These are phyloP conservation scores for Athalia circularis DNA, from an alignment of 2,888 invertebrate species.

Conservation along the genomic window DNA sequence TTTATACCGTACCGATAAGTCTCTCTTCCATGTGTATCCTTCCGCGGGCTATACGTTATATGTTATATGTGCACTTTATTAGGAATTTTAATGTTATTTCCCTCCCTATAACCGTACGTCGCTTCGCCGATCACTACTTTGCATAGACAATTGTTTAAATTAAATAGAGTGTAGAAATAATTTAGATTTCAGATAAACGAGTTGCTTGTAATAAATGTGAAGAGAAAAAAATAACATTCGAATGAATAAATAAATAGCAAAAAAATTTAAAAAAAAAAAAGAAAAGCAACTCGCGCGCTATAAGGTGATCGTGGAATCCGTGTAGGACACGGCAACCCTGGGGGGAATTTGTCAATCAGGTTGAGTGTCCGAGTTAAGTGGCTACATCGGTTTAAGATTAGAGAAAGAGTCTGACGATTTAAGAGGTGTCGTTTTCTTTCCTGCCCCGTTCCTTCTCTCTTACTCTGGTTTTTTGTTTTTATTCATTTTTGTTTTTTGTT, in stretches of 20 bases:
- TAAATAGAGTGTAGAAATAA: background rate
- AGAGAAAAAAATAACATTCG: too few relatives aligned
- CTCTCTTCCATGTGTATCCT: too few relatives aligned
- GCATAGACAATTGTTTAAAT: background rate
- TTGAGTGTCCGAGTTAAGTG: constrained; percentile 65
- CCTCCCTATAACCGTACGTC: background rate
- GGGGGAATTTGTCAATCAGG: constrained; percentile 62
- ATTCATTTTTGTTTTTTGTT: too few relatives aligned
- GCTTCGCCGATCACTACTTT: background rate
- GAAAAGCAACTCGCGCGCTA: too few relatives aligned
- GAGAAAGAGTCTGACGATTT: constrained; percentile 53
- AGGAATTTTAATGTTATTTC: background rate
- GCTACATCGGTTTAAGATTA: constrained; percentile 67
- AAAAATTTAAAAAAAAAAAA: too few relatives aligned
- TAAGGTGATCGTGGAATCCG: too few relatives aligned
- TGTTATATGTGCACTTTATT: too few relatives aligned
- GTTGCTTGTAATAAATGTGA: too few relatives aligned
- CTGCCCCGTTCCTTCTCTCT: background rate
- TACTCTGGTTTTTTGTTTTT: background rate
- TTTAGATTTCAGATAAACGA: background rate
- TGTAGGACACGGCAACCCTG: too few relatives aligned
- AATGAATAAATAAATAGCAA: too few relatives aligned
- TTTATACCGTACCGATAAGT: too few relatives aligned
- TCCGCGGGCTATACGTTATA: too few relatives aligned
- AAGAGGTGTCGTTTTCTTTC: constrained; percentile 20